These are phyloP conservation scores for Gila orcuttii DNA, from an alignment of 2,113 vertebrate species.

Conservation along the genomic window DNA sequence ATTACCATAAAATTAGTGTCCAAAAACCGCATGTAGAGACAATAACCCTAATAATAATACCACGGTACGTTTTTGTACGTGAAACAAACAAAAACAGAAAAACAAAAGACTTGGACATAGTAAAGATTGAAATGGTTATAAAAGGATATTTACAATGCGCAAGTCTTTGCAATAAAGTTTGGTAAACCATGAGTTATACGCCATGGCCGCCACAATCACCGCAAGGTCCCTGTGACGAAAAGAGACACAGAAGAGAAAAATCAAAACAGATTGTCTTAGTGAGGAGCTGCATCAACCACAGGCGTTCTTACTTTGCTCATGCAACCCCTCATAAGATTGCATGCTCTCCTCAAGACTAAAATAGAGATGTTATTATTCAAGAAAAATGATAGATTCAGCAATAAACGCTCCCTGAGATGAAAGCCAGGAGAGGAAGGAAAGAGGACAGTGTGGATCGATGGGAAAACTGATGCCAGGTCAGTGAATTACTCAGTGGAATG, in stretches of 20 bases:
- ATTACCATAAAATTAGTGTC: neutral
- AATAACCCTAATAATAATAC: neutral
- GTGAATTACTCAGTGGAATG: constrained; percentile 68
- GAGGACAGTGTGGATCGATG: constrained; percentile 61
- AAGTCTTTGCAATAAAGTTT: constrained; percentile 90
- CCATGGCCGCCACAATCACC: constrained; percentile 89
- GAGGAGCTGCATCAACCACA: neutral
- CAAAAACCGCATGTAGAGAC: neutral
- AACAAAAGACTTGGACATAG: constrained; percentile 5
- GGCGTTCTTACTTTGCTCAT: neutral
- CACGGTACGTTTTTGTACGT: neutral
- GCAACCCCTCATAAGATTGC: constrained; percentile 52
- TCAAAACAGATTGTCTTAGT: neutral
- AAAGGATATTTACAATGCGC: constrained; percentile 79
- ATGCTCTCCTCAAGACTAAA: constrained; percentile 28
- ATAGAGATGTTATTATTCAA: constrained; percentile 54
- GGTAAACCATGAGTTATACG: constrained; percentile 93
- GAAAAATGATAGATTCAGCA: constrained; percentile 68
- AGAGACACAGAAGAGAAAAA: constrained; percentile 36
- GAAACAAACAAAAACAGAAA: neutral
- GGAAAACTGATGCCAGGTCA: constrained; percentile 59
- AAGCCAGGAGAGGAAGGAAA: constrained; percentile 45
- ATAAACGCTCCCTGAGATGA: constrained; percentile 53
- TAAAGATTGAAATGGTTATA: neutral
- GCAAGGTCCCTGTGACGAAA: constrained; percentile 83